A percentile compares a stretch with the other conserved stretches of the same genome.
phyloP scores from a whole-genome alignment of 2,113 vertebrate genomes.

The Pogonocichla stellata region DNA sequence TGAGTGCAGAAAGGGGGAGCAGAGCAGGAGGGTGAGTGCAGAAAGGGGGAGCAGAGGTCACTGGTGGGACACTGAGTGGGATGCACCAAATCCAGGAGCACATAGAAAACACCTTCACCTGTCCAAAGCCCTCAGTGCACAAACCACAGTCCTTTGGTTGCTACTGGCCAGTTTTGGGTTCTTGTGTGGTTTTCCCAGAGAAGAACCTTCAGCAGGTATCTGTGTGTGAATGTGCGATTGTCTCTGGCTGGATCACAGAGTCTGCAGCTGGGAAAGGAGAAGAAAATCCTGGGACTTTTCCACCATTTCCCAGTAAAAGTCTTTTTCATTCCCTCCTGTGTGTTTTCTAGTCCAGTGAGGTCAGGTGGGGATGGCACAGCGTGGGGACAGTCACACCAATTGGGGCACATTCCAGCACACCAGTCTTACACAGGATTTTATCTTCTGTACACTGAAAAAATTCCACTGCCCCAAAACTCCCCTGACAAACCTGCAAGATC shows the following conservation, averaged over 20 bases:
- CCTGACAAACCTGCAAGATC: not conserved
- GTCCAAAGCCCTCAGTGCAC: not conserved
- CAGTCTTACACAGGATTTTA: not conserved
- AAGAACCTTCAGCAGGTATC: not conserved
- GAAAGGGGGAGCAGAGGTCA: not conserved
- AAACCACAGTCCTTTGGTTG: not conserved
- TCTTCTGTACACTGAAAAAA: not conserved
- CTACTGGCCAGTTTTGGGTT: not conserved
- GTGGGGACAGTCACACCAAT: fast-evolving
- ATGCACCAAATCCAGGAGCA: not conserved
- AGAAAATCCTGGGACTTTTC: not conserved
- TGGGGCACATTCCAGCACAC: not conserved
- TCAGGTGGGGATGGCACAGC: not conserved
- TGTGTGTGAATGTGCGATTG: not conserved
- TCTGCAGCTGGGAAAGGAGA: not conserved
- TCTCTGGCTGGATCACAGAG: not conserved
- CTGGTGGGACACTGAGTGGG: not conserved
- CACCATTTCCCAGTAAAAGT: not conserved
- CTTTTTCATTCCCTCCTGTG: not conserved
- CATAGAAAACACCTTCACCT: not conserved
- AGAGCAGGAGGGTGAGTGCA: fast-evolving
- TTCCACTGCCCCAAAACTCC: not conserved
- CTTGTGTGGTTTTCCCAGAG: not conserved
- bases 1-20: fast-evolving
- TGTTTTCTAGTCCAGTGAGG: not conserved